phyloP scores from a whole-genome alignment of 2,888 invertebrate species.

The Nomada flava region DNA sequence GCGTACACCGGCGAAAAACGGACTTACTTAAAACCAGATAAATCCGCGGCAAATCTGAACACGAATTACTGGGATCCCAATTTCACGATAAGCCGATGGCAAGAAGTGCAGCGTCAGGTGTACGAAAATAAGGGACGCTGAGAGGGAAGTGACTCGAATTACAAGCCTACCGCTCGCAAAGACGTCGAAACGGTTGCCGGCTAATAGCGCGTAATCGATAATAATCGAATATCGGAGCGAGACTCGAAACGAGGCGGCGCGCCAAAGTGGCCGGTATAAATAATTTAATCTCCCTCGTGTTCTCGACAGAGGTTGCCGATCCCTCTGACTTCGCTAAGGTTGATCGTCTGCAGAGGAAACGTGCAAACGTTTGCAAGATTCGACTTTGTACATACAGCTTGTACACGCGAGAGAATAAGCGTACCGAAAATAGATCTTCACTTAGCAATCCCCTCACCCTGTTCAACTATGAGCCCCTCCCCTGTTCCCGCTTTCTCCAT shows the following conservation, averaged over 20 bases:
- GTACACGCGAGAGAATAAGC: constrained; percentile 58
- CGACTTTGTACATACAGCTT: constrained; percentile 48
- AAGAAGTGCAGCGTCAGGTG: too few relatives aligned
- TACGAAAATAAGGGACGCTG: too few relatives aligned
- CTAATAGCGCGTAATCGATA: constrained; percentile 73
- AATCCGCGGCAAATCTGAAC: too few relatives aligned
- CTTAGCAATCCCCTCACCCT: constrained; percentile 19
- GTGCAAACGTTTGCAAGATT: constrained; percentile 40
- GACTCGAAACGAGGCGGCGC: constrained; percentile 59
- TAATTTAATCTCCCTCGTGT: constrained; percentile 68
- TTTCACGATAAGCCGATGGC: too few relatives aligned
- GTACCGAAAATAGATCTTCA: constrained; percentile 61
- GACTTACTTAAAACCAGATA: too few relatives aligned
- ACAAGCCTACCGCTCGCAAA: constrained; percentile 15
- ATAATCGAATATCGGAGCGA: constrained; percentile 69
- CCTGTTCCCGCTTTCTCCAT: background rate
- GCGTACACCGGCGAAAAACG: too few relatives aligned
- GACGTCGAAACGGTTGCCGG: constrained; percentile 43
- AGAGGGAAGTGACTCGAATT: constrained; percentile 25
- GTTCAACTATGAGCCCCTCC: background rate
- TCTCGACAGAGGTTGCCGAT: constrained; percentile 68
- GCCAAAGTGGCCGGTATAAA: constrained; percentile 73
- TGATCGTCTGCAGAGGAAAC: constrained; percentile 50
- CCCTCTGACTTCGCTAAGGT: constrained; percentile 45
- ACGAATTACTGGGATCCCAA: too few relatives aligned